These are phyloP conservation scores for Tetragonula clypearis DNA, from an alignment of 1,140 invertebrate genomes.

Conservation along the genomic window DNA sequence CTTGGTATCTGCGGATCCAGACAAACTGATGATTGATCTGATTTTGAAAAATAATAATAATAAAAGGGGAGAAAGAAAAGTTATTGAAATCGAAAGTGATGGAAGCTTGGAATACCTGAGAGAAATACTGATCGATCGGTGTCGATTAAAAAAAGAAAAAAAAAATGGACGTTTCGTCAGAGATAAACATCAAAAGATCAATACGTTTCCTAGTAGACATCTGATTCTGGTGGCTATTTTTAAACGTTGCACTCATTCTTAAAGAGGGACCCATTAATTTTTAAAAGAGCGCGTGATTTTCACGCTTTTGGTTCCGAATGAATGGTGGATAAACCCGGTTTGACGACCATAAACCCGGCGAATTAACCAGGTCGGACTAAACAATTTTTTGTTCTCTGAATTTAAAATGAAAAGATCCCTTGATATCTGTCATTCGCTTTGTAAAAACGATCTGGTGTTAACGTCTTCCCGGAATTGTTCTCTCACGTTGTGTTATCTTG, in stretches of 20 bases:
- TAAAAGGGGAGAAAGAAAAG: too few species aligned
- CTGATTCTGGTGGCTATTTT: not conserved
- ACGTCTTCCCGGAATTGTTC: not conserved
- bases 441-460: not conserved
- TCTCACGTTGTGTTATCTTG: not conserved
- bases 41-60: not conserved
- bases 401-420: not conserved
- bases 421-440: not conserved
- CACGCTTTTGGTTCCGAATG: not conserved
- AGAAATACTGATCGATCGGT: not conserved
- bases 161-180: not conserved
- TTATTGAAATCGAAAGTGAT: not conserved
- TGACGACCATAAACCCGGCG: not conserved
- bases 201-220: not conserved
- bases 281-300: not conserved
- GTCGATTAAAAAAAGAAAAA: not conserved
- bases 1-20: not conserved
- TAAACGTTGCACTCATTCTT: not conserved
- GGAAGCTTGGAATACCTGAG: not conserved
- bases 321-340: not conserved
- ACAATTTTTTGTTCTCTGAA: not conserved
- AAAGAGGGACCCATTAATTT: not conserved
- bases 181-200: not conserved
- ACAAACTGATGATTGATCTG: not conserved
- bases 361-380: slow-evolving; percentile 1